phyloP scores from a whole-genome alignment of 2,888 invertebrate genomes.

The Eueremaeus valkanovi region DNA sequence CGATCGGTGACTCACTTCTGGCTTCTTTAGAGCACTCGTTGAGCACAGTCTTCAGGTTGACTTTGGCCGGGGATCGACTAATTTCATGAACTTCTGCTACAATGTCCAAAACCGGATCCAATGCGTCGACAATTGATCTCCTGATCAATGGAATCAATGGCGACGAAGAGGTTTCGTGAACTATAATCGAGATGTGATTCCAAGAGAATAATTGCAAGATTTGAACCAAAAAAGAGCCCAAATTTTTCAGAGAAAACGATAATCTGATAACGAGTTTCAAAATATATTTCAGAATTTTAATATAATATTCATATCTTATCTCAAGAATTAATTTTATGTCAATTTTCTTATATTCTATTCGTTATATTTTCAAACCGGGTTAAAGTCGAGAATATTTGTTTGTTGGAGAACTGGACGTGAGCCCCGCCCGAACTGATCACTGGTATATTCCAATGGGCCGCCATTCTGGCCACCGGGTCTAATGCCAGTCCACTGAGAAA shows the following conservation, averaged over 20 bases:
- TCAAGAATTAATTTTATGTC: too few relatives aligned
- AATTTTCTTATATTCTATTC: too few relatives aligned
- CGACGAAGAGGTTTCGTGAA: conserved; percentile 44
- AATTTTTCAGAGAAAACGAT: conserved; percentile 42
- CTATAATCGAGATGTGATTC: conserved; percentile 46
- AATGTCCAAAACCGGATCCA: conserved; percentile 19
- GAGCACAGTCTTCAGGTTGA: conserved; percentile 20
- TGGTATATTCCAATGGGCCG: conserved; percentile 85
- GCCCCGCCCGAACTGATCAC: conserved; percentile 64
- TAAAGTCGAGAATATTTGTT: conserved; percentile 43
- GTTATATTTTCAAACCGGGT: conserved; percentile 44
- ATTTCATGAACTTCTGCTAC: conserved; percentile 22
- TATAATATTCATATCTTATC: too few relatives aligned
- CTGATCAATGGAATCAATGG: conserved; percentile 41
- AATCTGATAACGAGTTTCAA: conserved; percentile 42
- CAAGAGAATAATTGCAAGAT: conserved; percentile 45
- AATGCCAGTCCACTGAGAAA: conserved; percentile 61
- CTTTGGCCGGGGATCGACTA: conserved; percentile 20
- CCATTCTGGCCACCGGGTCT: conserved; percentile 80
- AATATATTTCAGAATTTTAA: too few relatives aligned
- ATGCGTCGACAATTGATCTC: conserved; percentile 37
- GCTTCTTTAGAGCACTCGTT: conserved; percentile 38
- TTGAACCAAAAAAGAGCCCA: conserved; percentile 42
- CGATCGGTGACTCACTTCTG: conserved; percentile 22
- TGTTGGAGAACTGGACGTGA: conserved; percentile 44